Evolutionary conservation across 2,888 invertebrate species (phyloP).

Genomic region (Eilema sororculum): DNA sequence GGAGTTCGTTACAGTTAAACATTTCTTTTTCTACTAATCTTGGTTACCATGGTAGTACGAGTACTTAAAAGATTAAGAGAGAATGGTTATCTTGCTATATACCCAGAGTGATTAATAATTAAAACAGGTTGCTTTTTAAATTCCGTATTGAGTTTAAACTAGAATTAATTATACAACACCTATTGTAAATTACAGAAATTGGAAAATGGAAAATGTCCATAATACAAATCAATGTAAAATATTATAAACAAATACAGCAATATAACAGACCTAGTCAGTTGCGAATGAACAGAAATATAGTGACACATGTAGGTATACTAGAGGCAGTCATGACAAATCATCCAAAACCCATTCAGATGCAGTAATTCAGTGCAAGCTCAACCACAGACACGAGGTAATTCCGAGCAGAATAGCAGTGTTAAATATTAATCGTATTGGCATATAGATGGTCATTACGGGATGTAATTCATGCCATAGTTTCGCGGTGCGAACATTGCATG

Average conservation of each 20-base stretch:
- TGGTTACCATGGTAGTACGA: background rate
- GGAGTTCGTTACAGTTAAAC: background rate
- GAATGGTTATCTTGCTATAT: background rate
- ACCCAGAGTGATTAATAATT: too few species aligned
- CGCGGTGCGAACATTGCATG: constrained; percentile 64
- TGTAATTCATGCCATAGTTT: constrained; percentile 71
- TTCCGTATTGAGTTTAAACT: too few species aligned
- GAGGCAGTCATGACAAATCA: constrained; percentile 65
- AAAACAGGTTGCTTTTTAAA: too few species aligned
- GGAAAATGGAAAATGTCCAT: too few species aligned
- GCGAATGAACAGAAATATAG: background rate
- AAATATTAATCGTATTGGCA: constrained; percentile 84
- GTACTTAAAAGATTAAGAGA: too few species aligned
- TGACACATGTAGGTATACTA: constrained; percentile 42
- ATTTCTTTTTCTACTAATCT: background rate
- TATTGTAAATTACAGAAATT: too few species aligned
- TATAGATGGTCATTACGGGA: constrained; percentile 77
- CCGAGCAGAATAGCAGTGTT: constrained; percentile 78
- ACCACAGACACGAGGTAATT: constrained; percentile 80
- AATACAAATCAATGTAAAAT: background rate
- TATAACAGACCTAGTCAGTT: background rate
- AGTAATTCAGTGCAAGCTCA: constrained; percentile 80
- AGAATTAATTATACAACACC: too few species aligned
- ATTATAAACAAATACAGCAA: background rate
- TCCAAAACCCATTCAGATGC: constrained; percentile 73